Evolutionary conservation across 1,140 invertebrate species (phyloP), one percentile per base, ranked within the genome.

Genomic region (Euglossa dilemma): DNA sequence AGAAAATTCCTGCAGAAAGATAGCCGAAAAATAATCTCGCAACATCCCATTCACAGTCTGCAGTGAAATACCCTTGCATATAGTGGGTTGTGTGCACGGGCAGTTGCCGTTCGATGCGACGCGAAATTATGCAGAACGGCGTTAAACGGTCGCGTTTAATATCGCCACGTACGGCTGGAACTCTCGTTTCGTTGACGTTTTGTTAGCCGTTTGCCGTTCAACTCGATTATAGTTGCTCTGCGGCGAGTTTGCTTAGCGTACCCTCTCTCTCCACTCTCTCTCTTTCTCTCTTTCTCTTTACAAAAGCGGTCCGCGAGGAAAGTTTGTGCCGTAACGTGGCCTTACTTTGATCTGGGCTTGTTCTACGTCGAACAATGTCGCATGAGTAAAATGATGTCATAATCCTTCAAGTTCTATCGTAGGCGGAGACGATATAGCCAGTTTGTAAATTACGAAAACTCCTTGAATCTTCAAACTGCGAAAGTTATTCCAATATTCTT

Each of bases 161-260:
- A 72, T 64, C 57, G n/a, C 59, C 43, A 59, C 14, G 54, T 43
- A 25, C 47, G 18, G 25, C 14, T n/a, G n/a, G 23, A 25, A 54
- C 59, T 66, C 70, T 54, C 59, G 23, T 74, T 74, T 74, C 59
- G 70, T 80, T 64, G 70, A 43, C 47, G 77, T 61, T 72, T 80
- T 72, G 77, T 80, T 72, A 61, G 28, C 78, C 57, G 57, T 80
- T 80, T 25, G 59, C 50, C 47, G 50, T 80, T 74, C 70, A 64
- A 80, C 79, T 80, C 70, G 70, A 80, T 80, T 80, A 73, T 80
- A 72, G 79, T 74, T 80, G 59, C 54, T 56, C 63, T 69, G 20
- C 25, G 59, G 43, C 50, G 54, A 54, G 56, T 64, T 73, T 73
- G 28, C 25, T 28, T 50, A 73, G 43, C 18, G 70, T 18, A 50